phyloP scores from a whole-genome alignment of 2,888 invertebrate genomes.

The Zelleria hepariella region DNA sequence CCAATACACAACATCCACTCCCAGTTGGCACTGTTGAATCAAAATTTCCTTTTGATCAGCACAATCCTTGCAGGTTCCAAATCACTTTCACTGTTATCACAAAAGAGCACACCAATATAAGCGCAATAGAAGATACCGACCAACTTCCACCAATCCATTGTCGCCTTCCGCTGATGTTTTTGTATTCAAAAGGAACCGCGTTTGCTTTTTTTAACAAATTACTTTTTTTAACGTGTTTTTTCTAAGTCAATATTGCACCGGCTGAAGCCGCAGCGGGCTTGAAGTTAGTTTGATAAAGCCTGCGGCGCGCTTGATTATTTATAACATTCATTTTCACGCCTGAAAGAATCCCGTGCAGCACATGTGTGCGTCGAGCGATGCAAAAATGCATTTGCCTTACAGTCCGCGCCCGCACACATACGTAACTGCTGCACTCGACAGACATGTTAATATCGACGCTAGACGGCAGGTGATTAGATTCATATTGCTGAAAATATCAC shows the following conservation, averaged over 20 bases:
- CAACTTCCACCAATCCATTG: constrained; percentile 70
- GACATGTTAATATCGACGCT: not conserved
- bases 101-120: constrained; percentile 24
- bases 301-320: constrained; percentile 56
- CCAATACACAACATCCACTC: not conserved
- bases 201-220: not conserved
- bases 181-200: constrained; percentile 5
- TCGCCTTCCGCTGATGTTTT: constrained; percentile 33
- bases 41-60: not conserved
- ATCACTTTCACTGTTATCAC: constrained; percentile 22
- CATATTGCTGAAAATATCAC: not conserved
- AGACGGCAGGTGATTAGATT: not conserved
- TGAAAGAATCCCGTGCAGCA: constrained; percentile 40
- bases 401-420: not conserved
- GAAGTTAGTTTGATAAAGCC: constrained; percentile 64
- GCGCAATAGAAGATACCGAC: constrained; percentile 48
- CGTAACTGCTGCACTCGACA: not conserved
- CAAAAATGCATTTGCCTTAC: constrained; percentile 20
- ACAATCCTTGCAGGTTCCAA: not conserved
- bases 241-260: constrained; percentile 25
- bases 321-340: constrained; percentile 73
- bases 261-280: constrained; percentile 52
- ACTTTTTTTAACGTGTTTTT: constrained; percentile 14
- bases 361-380: constrained; percentile 22
- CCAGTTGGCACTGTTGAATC: not conserved